These are phyloP conservation scores for Noctuana brunneofusca DNA, from an alignment of 2,888 invertebrate genomes.

Conservation along the genomic window DNA sequence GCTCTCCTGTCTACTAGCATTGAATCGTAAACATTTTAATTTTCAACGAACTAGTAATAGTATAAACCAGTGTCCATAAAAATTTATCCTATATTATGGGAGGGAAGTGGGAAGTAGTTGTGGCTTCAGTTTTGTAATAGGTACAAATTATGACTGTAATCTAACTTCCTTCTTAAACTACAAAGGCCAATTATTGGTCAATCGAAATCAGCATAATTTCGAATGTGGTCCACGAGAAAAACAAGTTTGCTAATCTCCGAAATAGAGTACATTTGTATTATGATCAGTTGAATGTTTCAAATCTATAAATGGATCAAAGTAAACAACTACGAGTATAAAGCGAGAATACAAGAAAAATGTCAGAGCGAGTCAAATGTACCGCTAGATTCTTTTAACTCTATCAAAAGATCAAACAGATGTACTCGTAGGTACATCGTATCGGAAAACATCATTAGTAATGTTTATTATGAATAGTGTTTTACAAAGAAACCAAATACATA, in stretches of 20 bases:
- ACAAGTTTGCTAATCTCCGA: too few species aligned
- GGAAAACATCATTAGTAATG: background rate
- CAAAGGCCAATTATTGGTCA: too few species aligned
- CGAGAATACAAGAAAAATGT: background rate
- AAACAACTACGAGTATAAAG: background rate
- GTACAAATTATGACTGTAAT: too few species aligned
- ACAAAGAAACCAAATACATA: background rate
- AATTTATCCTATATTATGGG: too few species aligned
- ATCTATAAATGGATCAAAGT: background rate
- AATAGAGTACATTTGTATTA: background rate
- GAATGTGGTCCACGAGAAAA: too few species aligned
- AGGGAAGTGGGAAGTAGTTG: too few species aligned
- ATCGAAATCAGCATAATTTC: too few species aligned
- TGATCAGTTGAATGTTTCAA: background rate
- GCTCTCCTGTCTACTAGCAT: slow-evolving; percentile 31
- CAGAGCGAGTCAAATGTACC: slow-evolving; percentile 1
- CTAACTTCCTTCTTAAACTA: too few species aligned
- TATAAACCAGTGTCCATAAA: too few species aligned
- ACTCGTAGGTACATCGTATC: too few species aligned
- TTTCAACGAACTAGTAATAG: background rate
- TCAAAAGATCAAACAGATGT: background rate
- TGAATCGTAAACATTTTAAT: slow-evolving; percentile 3
- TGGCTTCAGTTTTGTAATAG: too few species aligned
- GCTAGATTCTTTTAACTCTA: background rate
- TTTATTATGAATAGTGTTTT: background rate